Evolutionary conservation across 2,888 invertebrate genomes (phyloP).

Genomic region (Linhomoeus sp.): DNA sequence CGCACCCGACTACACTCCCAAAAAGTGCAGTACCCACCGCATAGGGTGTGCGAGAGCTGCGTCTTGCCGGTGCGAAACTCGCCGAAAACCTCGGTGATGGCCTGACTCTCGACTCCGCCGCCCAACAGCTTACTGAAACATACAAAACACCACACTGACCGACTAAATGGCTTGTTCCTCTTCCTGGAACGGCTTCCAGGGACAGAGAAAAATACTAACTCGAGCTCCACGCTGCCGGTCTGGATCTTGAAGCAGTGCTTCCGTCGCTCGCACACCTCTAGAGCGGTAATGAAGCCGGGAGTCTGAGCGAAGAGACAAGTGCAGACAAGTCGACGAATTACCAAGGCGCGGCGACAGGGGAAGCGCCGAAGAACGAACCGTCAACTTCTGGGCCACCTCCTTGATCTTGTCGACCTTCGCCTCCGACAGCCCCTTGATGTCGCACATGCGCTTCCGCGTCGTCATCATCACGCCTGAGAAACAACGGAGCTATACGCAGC

Average conservation of each 20-base stretch:
- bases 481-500: too few species aligned
- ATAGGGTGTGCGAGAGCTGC: constrained; percentile 55
- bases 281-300: constrained; percentile 49
- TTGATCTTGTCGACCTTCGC: constrained; percentile 58
- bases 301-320: constrained; percentile 20
- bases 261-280: constrained; percentile 50
- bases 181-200: neutral
- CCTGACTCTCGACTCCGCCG: constrained; percentile 61
- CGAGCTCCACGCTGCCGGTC: constrained; percentile 41
- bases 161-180: too few species aligned
- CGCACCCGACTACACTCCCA: too few species aligned
- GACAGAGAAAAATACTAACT: constrained; percentile 29
- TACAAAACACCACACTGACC: neutral
- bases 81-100: constrained; percentile 59
- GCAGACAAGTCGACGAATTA: neutral
- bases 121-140: constrained; percentile 46
- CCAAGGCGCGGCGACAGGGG: neutral
- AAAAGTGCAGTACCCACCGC: constrained; percentile 32
- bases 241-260: constrained; percentile 49
- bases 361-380: constrained; percentile 20
- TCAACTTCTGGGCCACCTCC: constrained; percentile 49
- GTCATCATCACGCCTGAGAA: constrained; percentile 63
- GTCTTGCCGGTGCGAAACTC: constrained; percentile 64
- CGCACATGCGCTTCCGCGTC: constrained; percentile 48
- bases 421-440: constrained; percentile 54